Percentiles rank a stretch among this genome's conserved stretches.
These are phyloP conservation scores for Thysanoteuthis rhombus DNA, from an alignment of 2,888 invertebrate genomes.

Conservation along the genomic window DNA sequence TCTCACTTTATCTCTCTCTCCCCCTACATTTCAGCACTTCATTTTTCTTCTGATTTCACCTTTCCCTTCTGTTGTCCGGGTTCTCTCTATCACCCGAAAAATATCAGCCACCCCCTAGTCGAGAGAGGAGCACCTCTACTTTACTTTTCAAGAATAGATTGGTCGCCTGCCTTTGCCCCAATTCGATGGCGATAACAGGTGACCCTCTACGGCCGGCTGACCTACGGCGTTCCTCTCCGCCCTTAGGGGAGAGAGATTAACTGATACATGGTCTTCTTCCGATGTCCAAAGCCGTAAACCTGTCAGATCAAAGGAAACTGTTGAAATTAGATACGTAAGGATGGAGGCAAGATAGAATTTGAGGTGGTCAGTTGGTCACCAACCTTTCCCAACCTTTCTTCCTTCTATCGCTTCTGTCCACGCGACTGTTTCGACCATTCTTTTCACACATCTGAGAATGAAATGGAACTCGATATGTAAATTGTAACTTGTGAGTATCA, in stretches of 20 bases:
- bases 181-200: background rate
- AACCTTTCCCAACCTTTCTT: background rate
- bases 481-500: no score
- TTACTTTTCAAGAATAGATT: background rate
- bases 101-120: background rate
- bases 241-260: background rate
- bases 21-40: background rate
- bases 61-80: no score
- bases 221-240: background rate
- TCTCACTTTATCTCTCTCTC: no score
- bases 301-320: background rate
- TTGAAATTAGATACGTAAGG: background rate
- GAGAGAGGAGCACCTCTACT: background rate
- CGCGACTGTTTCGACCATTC: background rate
- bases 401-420: background rate
- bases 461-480: no score
- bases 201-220: background rate
- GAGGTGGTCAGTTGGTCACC: background rate
- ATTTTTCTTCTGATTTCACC: background rate
- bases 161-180: background rate
- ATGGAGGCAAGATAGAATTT: background rate
- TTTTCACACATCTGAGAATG: background rate
- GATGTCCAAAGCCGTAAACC: background rate
- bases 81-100: no score
- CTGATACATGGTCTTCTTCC: background rate